These are phyloP conservation scores for Bradynema listronoti DNA, from an alignment of 1,140 invertebrate genomes.

Conservation along the genomic window DNA sequence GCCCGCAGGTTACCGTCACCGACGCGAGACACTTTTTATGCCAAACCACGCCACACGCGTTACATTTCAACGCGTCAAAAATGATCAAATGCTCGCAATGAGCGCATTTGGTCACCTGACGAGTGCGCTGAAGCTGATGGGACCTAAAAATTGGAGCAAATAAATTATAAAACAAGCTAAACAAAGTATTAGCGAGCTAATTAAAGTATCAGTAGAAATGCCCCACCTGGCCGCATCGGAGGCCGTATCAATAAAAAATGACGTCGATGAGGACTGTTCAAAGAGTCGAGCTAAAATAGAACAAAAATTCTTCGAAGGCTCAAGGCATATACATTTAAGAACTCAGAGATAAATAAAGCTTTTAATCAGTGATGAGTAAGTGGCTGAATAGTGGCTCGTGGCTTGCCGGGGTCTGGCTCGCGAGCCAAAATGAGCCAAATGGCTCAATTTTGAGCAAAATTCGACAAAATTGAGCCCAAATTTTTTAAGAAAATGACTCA, in stretches of 20 bases:
- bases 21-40: constrained; percentile 49
- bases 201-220: constrained; percentile 1
- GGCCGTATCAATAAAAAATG: constrained; percentile 18
- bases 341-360: not conserved
- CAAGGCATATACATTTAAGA: not conserved
- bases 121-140: constrained; percentile 41
- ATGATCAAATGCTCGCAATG: constrained; percentile 52
- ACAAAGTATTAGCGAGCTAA: constrained; percentile 1
- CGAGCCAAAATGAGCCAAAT: too few relatives aligned
- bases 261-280: constrained; percentile 26
- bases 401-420: too few relatives aligned
- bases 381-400: too few relatives aligned
- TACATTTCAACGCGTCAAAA: constrained; percentile 53
- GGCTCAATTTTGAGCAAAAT: too few relatives aligned
- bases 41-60: constrained; percentile 38
- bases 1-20: constrained; percentile 35
- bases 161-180: constrained; percentile 9
- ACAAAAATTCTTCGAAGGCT: not conserved
- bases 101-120: constrained; percentile 43
- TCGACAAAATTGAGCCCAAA: too few relatives aligned
- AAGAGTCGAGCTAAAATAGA: constrained; percentile 37
- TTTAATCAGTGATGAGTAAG: too few relatives aligned
- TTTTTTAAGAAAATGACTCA: too few relatives aligned
- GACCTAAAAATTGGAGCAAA: constrained; percentile 23
- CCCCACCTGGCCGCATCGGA: constrained; percentile 45